A percentile compares a stretch with the other conserved stretches of the same genome.
Conservation (phyloP, 2,888 invertebrate species). For the Meta bourneti region DNA sequence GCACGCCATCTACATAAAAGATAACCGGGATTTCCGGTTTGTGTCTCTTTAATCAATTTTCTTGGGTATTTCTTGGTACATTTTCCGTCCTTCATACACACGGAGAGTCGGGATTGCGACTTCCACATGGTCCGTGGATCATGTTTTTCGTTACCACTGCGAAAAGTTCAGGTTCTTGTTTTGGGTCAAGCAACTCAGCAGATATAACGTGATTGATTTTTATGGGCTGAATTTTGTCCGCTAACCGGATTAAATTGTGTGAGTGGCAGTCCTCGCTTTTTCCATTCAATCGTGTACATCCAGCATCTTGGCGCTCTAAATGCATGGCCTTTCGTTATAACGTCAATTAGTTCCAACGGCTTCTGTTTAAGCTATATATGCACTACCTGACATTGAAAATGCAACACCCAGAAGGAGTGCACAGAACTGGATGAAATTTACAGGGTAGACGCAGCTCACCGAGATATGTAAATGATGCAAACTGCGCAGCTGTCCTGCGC, state of each 20-base stretch:
- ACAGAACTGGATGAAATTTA: too few relatives aligned
- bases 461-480: too few relatives aligned
- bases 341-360: too few relatives aligned
- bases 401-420: too few relatives aligned
- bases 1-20: neutral
- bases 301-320: too few relatives aligned
- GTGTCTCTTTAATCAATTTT: neutral
- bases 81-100: conserved; percentile 42
- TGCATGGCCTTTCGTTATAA: too few relatives aligned
- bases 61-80: conserved; percentile 13
- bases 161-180: conserved; percentile 78
- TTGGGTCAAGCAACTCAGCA: conserved; percentile 80
- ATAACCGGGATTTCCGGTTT: conserved; percentile 25
- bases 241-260: conserved; percentile 72
- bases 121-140: conserved; percentile 77
- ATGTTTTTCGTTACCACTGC: conserved; percentile 79
- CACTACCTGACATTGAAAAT: too few relatives aligned
- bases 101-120: conserved; percentile 2
- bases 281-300: too few relatives aligned
- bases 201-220: conserved; percentile 79
- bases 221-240: conserved; percentile 71
- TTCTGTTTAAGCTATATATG: too few relatives aligned
- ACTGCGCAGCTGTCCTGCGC: too few relatives aligned
- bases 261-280: conserved; percentile 79
- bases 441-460: too few relatives aligned